Evolutionary conservation across 1,140 invertebrate species (phyloP), one percentile per base, ranked within the genome.

Genomic region (Nomia melanderi): DNA sequence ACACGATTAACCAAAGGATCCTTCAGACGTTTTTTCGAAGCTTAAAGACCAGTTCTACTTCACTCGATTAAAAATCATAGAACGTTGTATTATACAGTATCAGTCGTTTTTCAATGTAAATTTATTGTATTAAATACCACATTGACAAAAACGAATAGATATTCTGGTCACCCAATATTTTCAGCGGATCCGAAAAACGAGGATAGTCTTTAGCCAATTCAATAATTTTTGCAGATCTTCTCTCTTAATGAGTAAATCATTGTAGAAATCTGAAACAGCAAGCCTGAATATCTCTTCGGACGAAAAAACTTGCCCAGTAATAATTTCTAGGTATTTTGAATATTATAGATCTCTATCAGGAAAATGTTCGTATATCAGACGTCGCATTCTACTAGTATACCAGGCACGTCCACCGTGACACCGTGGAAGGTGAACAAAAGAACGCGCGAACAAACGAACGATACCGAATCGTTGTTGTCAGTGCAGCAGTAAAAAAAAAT

Each of bases 401-500:
- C 23, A 31, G 25, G 14, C 53, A 31, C 62, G 70, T 64, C 44
- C 53, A 65, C 62, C 57, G 50, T 69, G 36, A 12, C 29, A 69
- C 65, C 54, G 41, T 54, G 54, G 54, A 80, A 71, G 59, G 44
- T 41, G 47, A 41, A 72, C 50, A 33, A 65, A 67, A 44, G 77
- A 53, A 79, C 44, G 70, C 57, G 67, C 25, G 44, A 59, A 44
- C 57, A 50, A 73, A 66, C 54, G 54, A 39, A 76, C 64, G 56
- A 56, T 44, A 57, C 50, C 54, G 33, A 56, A 33, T 76, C 47
- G 62, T n/a, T 20, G 77, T 54, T 50, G 63, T 63, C 71, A 74
- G 27, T 56, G 53, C 33, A 20, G 47, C 65, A 50, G 47, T 64
- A 69, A 64, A 70, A 54, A n/a, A 60, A 64, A 70, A 82, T 82